Evolutionary conservation across 2,797 vertebrate species (phyloP).

Genomic region (Alfaro cultratus): DNA sequence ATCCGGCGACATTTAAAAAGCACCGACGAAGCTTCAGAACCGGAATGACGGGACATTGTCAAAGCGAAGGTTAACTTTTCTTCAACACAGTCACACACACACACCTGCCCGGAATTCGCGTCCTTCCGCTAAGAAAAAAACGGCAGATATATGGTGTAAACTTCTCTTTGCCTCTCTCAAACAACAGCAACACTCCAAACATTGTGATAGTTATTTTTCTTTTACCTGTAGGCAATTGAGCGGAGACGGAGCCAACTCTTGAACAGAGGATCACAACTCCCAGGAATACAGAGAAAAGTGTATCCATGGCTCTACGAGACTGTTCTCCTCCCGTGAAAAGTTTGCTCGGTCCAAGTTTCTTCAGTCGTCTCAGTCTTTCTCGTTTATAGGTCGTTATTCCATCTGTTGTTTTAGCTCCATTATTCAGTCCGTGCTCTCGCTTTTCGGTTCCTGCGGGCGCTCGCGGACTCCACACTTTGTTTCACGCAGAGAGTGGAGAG

Average conservation of each 20-base stretch:
- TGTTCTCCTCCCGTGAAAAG: slow-evolving; percentile 50
- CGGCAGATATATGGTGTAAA: not conserved
- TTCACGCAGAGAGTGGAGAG: slow-evolving; percentile 58
- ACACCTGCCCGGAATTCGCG: slow-evolving; percentile 58
- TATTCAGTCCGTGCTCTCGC: slow-evolving; percentile 52
- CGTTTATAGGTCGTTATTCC: slow-evolving; percentile 47
- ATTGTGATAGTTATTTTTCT: not conserved
- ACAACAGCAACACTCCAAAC: not conserved
- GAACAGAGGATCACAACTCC: slow-evolving; percentile 66
- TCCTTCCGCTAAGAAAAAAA: not conserved
- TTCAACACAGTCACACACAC: slow-evolving; percentile 38
- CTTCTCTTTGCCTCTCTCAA: slow-evolving; percentile 9
- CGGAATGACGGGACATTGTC: not conserved
- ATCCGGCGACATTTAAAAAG: not conserved
- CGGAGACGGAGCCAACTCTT: slow-evolving; percentile 34
- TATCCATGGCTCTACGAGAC: slow-evolving; percentile 66
- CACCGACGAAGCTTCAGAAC: not conserved
- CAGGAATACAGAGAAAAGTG: slow-evolving; percentile 58
- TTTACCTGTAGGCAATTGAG: slow-evolving; percentile 73
- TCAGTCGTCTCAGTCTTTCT: slow-evolving; percentile 11
- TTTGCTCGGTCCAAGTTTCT: slow-evolving; percentile 47
- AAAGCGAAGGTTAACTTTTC: slow-evolving; percentile 55
- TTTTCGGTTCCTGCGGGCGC: slow-evolving; percentile 63
- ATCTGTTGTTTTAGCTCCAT: slow-evolving; percentile 66
- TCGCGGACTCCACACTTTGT: slow-evolving; percentile 68